Base-by-base conservation (phyloP, 1,140 invertebrate species). In the Macrobrachium nipponense region DNA sequence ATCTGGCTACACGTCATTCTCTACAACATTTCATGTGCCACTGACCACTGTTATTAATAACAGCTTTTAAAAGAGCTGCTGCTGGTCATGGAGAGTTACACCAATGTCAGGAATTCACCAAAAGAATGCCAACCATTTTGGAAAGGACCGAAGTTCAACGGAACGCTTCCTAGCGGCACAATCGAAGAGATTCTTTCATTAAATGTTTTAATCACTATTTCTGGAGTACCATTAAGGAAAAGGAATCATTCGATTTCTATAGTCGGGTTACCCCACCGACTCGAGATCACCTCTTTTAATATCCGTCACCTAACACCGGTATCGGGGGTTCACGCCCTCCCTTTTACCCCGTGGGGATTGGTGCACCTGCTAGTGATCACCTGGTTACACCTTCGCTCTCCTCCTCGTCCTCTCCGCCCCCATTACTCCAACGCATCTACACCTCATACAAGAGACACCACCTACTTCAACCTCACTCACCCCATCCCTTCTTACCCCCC, bases 191-290 rank as follows among this genome's bases (percentile, higher is more conserved):
- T 70, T 70, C 68, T 70, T 70, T 70, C 27, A 70, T 70, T 70
- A 70, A 70, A 70, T 70, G 68, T 70, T 70, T 70, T 70, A 70
- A 70, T 70, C 68, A 70, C 68, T 43, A 70, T 70, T 70, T 23
- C 68, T 43, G 36, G 36, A 70, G 23, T 70, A 70, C 68, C 68
- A 43, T 43, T 70, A 70, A 70, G 23, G 68, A 43, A 70, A 23
- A 70, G 20, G 68, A 11, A 27, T 70, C 23, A 70, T 70, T 70
- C 68, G 36, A 23, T 27, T 70, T 43, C 68, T 43, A 27, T 43
- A 23, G 36, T 70, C 36, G 12, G 68, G 68, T 70, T 43, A 70
- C 68, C 68, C 12, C 68, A 70, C 68, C 36, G 68, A 43, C 36
- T 70, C 36, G 23, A 43, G 36, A 70, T 70, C 23, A 70, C 68